Base-by-base conservation (phyloP, 2,888 invertebrate species). In the Chloromyia formosa region DNA sequence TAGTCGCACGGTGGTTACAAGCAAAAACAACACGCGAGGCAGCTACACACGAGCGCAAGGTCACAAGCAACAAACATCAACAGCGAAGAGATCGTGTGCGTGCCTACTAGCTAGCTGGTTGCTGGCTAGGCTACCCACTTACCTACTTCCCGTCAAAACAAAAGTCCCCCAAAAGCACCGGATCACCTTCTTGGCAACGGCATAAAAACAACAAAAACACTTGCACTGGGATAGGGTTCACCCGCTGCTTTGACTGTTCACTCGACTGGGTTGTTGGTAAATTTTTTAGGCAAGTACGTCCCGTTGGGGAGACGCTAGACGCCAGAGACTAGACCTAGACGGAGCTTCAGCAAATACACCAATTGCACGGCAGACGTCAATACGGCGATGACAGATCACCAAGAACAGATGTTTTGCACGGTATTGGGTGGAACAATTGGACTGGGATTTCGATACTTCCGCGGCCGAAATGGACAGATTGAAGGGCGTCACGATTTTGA, bases 341-440 rank as follows among this genome's bases (percentile, higher is more conserved):
- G 27, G 27, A 35, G 27, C 27, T 35, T 35, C 27, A 4, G 27
- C n/a, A n/a, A 35, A 2, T 35, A 35, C 3, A 4, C 27, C 7
- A 35, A 35, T 35, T 35, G 27, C 27, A 35, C 27, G 7, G 27
- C 27, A 35, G 27, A 35, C 7, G 27, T 35, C 27, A 64, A 64
- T 16, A 56, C 49, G 12, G 20, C 40, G 27, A 10, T 64, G 64
- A 64, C 64, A 64, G 64, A n/a, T 64, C 20, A 1, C 7, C 16
- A 9, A 64, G 20, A 64, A 64, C 64, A 64, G 64, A 40, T 64
- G 64, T 42, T 40, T 27, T 27, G 12, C 9, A 12, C 22, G 20
- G 1, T 60, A 10, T 54, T 20, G 58, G 20, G 12, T 58, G 22
- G 20, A 5, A 20, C 0, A 58, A 20, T 12, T 9, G 14, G 54